A percentile compares a stretch with the other conserved stretches of the same genome.
phyloP scores from a whole-genome alignment of 2,888 invertebrate genomes.

The Eupithecia dodoneata region DNA sequence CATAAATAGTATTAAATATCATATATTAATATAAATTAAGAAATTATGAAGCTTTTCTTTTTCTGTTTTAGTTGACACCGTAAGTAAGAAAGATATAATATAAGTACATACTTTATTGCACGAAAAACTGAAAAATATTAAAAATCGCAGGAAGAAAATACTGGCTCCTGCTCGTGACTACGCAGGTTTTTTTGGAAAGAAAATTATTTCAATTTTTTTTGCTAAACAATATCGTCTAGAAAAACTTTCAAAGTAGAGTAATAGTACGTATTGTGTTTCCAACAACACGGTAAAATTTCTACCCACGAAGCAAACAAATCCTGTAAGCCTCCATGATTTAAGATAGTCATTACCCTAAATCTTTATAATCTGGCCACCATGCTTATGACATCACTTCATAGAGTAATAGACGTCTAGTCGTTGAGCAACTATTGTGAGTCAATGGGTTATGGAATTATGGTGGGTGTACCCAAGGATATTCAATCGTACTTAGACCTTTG shows the following conservation, averaged over 20 bases:
- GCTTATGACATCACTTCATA: conserved; percentile 26
- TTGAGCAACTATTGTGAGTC: conserved; percentile 23
- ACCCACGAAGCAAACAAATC: neutral
- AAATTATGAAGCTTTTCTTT: too few species aligned
- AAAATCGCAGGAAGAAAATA: too few species aligned
- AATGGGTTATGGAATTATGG: conserved; percentile 14
- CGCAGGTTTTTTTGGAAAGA: too few species aligned
- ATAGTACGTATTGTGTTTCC: neutral
- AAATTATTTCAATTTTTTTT: too few species aligned
- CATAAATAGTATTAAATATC: too few species aligned
- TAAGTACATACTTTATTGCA: too few species aligned
- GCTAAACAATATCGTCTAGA: neutral
- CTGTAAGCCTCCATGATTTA: conserved; percentile 23
- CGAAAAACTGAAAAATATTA: too few species aligned
- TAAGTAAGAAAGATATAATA: too few species aligned
- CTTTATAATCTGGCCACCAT: conserved; percentile 24
- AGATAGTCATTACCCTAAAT: conserved; percentile 23
- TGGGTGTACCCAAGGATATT: conserved; percentile 26
- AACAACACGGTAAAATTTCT: neutral
- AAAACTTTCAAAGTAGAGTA: neutral
- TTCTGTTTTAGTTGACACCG: neutral
- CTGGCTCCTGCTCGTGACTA: too few species aligned
- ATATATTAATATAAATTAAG: too few species aligned
- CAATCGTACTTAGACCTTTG: neutral
- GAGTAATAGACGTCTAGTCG: neutral